Conservation (phyloP, 2,113 vertebrate genomes). For the Ranitomeya imitator region DNA sequence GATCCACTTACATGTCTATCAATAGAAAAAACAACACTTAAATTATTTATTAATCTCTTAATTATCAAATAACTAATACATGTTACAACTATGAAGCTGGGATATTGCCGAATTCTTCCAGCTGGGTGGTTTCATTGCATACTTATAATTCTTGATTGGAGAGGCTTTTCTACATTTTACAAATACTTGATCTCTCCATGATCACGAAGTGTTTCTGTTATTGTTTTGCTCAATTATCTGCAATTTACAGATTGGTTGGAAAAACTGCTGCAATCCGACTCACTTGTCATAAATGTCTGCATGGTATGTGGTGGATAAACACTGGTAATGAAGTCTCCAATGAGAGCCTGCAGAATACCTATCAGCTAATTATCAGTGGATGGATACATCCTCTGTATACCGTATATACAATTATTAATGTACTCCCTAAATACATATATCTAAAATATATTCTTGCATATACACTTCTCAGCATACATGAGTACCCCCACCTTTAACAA, state of each 20-base stretch:
- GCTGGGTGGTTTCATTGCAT: not conserved
- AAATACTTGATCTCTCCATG: constrained; percentile 41
- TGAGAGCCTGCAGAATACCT: not conserved
- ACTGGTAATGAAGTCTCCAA: not conserved
- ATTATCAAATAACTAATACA: not conserved
- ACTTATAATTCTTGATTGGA: constrained; percentile 30
- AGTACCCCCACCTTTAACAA: too few relatives aligned
- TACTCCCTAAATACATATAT: too few relatives aligned
- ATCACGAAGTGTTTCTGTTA: constrained; percentile 51
- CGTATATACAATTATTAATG: too few relatives aligned
- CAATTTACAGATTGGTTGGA: constrained; percentile 17
- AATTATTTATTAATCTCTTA: too few relatives aligned
- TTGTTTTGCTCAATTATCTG: constrained; percentile 39
- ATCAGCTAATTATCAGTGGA: not conserved
- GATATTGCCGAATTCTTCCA: not conserved
- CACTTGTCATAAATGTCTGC: constrained; percentile 13
- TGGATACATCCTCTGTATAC: too few relatives aligned
- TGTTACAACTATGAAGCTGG: not conserved
- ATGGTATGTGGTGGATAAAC: constrained; percentile 20
- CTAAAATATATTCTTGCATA: too few relatives aligned
- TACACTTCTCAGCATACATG: too few relatives aligned
- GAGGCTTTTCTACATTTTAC: constrained; percentile 6
- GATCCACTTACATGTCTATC: not conserved
- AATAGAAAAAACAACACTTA: not conserved
- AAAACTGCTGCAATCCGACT: constrained; percentile 15